Base-by-base conservation (phyloP, 2,888 invertebrate genomes). In the Tineola bisselliella region DNA sequence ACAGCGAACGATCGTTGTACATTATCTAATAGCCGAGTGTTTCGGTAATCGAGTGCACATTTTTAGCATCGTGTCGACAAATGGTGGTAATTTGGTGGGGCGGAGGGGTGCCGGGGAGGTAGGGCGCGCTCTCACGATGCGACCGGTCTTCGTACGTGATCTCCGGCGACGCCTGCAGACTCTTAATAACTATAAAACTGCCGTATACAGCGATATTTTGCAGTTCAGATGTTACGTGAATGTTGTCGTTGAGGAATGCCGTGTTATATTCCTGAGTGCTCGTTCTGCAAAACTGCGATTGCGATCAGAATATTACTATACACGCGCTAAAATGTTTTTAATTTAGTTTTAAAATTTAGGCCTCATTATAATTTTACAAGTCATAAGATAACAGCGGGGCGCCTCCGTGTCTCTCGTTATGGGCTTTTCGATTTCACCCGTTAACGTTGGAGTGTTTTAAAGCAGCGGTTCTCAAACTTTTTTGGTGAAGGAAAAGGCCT, bases 71-170 rank as follows among this genome's bases (percentile, higher is more conserved):
- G 61, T 38, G 44, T 62, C 60, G 60, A 56, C 62, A 61, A 43
- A 30, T 60, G 59, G 60, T 44, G 44, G 57, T 60, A 60, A 61
- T 62, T 62, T 60, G 52, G 58, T 31, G 64, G 65, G 58, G 33
- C 19, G 19, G 56, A 33, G 31, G 33, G 33, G 58, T 33, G 58
- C 8, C 31, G 19, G 56, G 58, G 33, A 33, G 58, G 58, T 10
- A 33, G 33, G 68, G 64, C 64, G 66, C 66, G 64, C 67, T 69
- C 70, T 73, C 74, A 69, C 72, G 70, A 72, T 25, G 59, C 75
- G 75, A 76, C 75, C 76, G 75, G 78, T 75, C 73, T 75, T 69
- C 74, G 59, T 58, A 17, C 81, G 82, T 81, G 82, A 80, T 80
- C 79, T 77, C 76, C 75, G 76, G 73, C 74, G 73, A 79, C 78